A percentile compares a stretch with the other conserved stretches of the same genome.
These are phyloP conservation scores for Trissoscelio sp. DNA, from an alignment of 2,888 invertebrate genomes.

Conservation along the genomic window DNA sequence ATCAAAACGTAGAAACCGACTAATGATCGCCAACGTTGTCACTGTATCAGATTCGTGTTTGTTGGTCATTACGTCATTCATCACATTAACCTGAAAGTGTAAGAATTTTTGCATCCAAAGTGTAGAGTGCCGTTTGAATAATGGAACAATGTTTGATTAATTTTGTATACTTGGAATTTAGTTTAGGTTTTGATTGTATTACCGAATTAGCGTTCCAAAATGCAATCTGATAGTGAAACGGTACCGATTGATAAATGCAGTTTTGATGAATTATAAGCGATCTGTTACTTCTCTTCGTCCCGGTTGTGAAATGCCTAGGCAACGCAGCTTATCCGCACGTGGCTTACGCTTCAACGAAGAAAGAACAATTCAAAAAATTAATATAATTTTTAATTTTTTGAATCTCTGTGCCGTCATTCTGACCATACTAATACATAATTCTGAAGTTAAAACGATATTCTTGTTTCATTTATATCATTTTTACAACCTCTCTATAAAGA, in stretches of 20 bases:
- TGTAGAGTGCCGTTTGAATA: conserved; percentile 45
- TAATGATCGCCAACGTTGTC: conserved; percentile 77
- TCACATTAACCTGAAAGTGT: conserved; percentile 63
- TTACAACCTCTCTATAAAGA: no score
- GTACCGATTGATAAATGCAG: conserved; percentile 79
- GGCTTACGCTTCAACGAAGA: conserved; percentile 76
- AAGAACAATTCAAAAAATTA: no score
- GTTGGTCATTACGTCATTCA: conserved; percentile 57
- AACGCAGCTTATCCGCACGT: conserved; percentile 75
- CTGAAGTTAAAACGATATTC: no score
- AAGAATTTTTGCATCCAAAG: conserved; percentile 51
- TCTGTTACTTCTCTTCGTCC: conserved; percentile 79
- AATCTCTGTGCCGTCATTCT: no score
- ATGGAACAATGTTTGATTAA: not conserved
- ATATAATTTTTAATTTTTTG: no score
- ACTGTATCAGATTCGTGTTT: conserved; percentile 70
- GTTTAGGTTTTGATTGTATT: not conserved
- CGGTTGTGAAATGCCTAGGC: conserved; percentile 79
- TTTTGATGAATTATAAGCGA: conserved; percentile 82
- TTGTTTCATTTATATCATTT: no score
- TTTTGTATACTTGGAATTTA: not conserved
- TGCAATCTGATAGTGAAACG: conserved; percentile 73
- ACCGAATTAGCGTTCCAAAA: conserved; percentile 10
- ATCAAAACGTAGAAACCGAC: conserved; percentile 75
- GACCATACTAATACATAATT: no score